phyloP scores from a whole-genome alignment of 2,888 invertebrate genomes.

The Phorcus lineatus region DNA sequence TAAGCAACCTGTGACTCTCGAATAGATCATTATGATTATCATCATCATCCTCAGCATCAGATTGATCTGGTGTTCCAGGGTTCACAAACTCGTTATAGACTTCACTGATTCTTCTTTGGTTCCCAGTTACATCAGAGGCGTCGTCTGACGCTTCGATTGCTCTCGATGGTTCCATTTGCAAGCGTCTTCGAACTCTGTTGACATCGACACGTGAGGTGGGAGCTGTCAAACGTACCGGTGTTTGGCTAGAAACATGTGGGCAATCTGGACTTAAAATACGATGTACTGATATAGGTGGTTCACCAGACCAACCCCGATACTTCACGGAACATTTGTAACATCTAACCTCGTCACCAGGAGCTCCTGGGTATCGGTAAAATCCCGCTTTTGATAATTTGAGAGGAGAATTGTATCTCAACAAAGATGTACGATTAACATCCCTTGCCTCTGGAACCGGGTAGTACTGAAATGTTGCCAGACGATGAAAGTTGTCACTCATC shows the following conservation, averaged over 20 bases:
- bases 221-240: background rate
- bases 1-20: background rate
- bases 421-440: background rate
- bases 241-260: background rate
- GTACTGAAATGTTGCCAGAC: background rate
- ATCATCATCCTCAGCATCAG: background rate
- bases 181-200: background rate
- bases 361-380: background rate
- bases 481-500: background rate
- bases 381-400: background rate
- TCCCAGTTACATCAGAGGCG: background rate
- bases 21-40: background rate
- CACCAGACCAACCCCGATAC: background rate
- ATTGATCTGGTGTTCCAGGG: background rate
- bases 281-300: background rate
- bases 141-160: background rate
- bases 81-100: too few species aligned
- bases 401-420: conserved; percentile 1
- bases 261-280: background rate
- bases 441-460: background rate
- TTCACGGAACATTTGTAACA: background rate
- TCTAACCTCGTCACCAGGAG: background rate
- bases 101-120: too few species aligned
- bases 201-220: background rate
- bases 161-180: background rate